phyloP scores from a whole-genome alignment of 2,797 vertebrate species.

The Schizopygopsis pylzovi region DNA sequence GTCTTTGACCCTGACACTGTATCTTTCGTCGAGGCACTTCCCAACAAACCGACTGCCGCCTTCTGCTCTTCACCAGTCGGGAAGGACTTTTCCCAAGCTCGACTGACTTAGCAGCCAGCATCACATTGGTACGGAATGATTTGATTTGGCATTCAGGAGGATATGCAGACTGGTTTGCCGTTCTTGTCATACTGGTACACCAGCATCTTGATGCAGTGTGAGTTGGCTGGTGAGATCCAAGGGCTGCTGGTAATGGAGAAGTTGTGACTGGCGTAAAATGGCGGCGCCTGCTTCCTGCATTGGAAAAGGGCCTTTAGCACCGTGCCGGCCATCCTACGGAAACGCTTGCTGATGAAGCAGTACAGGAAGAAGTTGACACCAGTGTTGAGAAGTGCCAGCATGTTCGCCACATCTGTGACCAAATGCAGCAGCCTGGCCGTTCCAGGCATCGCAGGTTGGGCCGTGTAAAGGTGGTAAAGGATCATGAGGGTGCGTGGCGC shows the following conservation, averaged over 20 bases:
- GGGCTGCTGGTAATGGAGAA: slow-evolving; percentile 98
- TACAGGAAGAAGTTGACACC: slow-evolving; percentile 99
- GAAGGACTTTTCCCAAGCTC: slow-evolving; percentile 15
- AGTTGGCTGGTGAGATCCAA: slow-evolving; percentile 97
- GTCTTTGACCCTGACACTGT: slow-evolving; percentile 22
- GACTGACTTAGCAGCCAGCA: neutral
- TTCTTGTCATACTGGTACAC: slow-evolving; percentile 97
- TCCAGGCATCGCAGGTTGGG: slow-evolving; percentile 79
- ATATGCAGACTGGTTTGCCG: slow-evolving; percentile 92
- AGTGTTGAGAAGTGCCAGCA: slow-evolving; percentile 95
- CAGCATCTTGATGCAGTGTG: slow-evolving; percentile 98
- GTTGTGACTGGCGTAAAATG: slow-evolving; percentile 87
- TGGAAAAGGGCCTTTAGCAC: slow-evolving; percentile 88
- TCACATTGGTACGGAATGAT: neutral
- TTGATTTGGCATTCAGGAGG: slow-evolving; percentile 80
- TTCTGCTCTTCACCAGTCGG: slow-evolving; percentile 1
- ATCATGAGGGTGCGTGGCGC: slow-evolving; percentile 92
- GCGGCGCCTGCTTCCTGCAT: slow-evolving; percentile 84
- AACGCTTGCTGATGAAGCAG: slow-evolving; percentile 98
- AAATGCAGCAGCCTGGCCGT: slow-evolving; percentile 86
- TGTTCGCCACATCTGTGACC: slow-evolving; percentile 91
- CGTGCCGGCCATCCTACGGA: slow-evolving; percentile 91
- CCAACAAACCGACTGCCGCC: neutral
- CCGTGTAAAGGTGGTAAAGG: slow-evolving; percentile 92
- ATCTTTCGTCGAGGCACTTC: slow-evolving; percentile 28